Evolutionary conservation across 2,113 vertebrate genomes (phyloP).

Genomic region (Archilochus colubris): DNA sequence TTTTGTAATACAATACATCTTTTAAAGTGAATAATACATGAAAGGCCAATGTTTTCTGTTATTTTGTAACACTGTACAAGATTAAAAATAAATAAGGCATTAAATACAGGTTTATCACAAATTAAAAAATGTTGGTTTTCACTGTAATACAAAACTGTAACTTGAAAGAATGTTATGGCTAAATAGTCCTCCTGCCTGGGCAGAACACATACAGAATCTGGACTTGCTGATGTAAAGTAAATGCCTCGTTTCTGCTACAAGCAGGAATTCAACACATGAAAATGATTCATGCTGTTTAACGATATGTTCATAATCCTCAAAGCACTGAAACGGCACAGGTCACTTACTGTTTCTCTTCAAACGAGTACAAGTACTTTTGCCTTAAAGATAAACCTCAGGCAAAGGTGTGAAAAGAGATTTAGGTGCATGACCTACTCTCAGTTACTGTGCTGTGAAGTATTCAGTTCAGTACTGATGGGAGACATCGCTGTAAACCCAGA

Average conservation of each 20-base stretch:
- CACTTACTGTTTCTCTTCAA: background rate
- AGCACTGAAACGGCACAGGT: conserved; percentile 48
- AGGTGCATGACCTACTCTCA: background rate
- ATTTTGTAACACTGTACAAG: conserved; percentile 82
- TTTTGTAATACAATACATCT: conserved; percentile 82
- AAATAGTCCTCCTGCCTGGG: conserved; percentile 54
- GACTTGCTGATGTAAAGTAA: conserved; percentile 57
- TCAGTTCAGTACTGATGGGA: background rate
- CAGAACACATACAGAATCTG: conserved; percentile 48
- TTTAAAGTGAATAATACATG: conserved; percentile 86
- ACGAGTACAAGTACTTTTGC: background rate
- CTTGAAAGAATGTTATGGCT: conserved; percentile 72
- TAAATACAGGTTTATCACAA: conserved; percentile 82
- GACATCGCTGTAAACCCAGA: background rate
- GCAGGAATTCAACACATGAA: conserved; percentile 3
- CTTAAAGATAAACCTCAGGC: background rate
- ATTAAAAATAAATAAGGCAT: conserved; percentile 93
- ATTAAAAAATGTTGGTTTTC: conserved; percentile 72
- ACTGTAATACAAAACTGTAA: conserved; percentile 71
- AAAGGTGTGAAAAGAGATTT: background rate
- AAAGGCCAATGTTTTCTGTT: conserved; percentile 84
- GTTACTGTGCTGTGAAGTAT: background rate
- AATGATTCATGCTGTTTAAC: background rate
- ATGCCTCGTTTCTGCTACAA: conserved; percentile 14
- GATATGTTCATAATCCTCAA: background rate